These are phyloP conservation scores for Sander vitreus DNA, from an alignment of 2,113 vertebrate species.

Conservation along the genomic window DNA sequence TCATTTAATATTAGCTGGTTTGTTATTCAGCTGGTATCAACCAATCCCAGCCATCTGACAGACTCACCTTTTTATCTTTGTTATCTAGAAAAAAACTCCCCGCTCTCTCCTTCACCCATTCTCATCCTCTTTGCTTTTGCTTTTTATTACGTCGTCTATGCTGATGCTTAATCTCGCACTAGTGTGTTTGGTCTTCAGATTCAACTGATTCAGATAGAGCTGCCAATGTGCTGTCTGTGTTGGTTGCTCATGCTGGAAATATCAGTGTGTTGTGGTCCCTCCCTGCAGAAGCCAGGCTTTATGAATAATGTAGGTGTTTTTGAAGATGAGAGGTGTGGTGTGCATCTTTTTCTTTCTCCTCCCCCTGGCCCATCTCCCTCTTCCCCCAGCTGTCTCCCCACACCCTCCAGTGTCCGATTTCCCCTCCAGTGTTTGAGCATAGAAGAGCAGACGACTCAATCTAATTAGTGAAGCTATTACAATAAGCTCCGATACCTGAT, in stretches of 20 bases:
- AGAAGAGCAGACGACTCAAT: conserved; percentile 81
- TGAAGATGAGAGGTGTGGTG: conserved; percentile 71
- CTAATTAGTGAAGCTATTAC: conserved; percentile 83
- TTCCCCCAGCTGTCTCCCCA: conserved; percentile 59
- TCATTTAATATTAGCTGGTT: conserved; percentile 54
- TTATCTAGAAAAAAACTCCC: conserved; percentile 6
- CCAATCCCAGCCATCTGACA: conserved; percentile 36
- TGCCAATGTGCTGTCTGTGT: conserved; percentile 16
- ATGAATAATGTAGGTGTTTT: conserved; percentile 86
- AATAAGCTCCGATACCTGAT: conserved; percentile 82
- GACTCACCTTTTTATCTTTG: conserved; percentile 28
- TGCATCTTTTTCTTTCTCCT: conserved; percentile 63
- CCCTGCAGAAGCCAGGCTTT: conserved; percentile 66
- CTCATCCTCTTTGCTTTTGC: conserved; percentile 12
- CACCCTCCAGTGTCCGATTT: conserved; percentile 79
- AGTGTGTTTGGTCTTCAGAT: conserved; percentile 22
- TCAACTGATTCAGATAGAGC: not conserved
- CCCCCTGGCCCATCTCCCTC: conserved; percentile 31
- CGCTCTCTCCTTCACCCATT: not conserved
- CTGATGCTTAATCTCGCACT: conserved; percentile 8
- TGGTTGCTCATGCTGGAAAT: conserved; percentile 44
- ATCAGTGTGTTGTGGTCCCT: conserved; percentile 48
- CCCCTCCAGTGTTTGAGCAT: conserved; percentile 70
- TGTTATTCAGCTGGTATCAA: conserved; percentile 39
- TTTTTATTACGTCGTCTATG: conserved; percentile 7